phyloP scores from a whole-genome alignment of 1,140 invertebrate species.

The Bathynomus jamesi region DNA sequence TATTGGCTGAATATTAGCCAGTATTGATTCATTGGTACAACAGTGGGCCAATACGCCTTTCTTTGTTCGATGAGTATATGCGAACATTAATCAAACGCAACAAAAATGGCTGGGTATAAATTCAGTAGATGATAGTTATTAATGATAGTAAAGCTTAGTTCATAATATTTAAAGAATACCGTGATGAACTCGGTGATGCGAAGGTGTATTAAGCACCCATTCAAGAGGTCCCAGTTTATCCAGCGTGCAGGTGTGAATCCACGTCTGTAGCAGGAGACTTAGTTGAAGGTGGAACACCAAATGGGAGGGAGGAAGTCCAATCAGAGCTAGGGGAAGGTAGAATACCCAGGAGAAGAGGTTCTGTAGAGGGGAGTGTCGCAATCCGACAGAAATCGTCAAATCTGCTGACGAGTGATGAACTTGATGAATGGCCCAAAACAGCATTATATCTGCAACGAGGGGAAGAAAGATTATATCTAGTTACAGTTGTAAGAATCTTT shows the following conservation, averaged over 20 bases:
- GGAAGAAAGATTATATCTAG: no score
- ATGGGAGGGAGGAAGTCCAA: slow-evolving; percentile 66
- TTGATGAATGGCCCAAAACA: slow-evolving; percentile 90
- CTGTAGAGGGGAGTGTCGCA: slow-evolving; percentile 74
- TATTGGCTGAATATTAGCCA: no score
- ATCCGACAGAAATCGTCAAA: slow-evolving; percentile 78
- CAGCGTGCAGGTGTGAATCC: slow-evolving; percentile 80
- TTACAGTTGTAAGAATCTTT: no score
- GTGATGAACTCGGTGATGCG: slow-evolving; percentile 83
- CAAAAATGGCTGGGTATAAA: no score
- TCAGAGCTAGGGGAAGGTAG: slow-evolving; percentile 72
- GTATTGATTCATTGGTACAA: no score
- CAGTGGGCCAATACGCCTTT: no score
- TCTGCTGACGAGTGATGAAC: slow-evolving; percentile 95
- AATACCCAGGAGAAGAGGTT: slow-evolving; percentile 56
- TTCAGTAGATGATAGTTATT: no score
- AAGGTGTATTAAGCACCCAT: slow-evolving; percentile 77
- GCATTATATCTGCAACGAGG: slow-evolving; percentile 71
- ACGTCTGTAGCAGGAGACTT: slow-evolving; percentile 67
- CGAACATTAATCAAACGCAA: no score
- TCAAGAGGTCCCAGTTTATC: slow-evolving; percentile 69
- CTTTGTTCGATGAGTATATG: no score
- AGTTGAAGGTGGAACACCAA: slow-evolving; percentile 54
- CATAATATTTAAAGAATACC: no score
- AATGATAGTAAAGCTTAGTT: no score